Evolutionary conservation across 1,140 invertebrate species (phyloP).

Genomic region (Melitaea cinxia): DNA sequence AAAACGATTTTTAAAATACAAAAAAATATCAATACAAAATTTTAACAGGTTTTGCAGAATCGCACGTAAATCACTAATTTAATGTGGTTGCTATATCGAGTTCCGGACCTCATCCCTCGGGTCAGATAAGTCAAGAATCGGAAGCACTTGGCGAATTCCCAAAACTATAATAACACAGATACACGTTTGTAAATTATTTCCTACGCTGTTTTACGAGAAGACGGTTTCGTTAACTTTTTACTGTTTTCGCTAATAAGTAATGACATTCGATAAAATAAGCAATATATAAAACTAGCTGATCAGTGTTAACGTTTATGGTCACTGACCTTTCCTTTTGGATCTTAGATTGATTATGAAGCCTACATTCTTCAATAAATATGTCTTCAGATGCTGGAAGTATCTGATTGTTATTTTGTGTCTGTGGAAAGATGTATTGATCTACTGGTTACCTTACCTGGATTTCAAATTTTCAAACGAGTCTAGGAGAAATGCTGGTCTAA

Average conservation of each 20-base stretch:
- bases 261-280: background rate
- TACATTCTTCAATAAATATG: no score
- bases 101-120: conserved; percentile 57
- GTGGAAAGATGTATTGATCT: no score
- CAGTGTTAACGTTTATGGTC: no score
- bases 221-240: background rate
- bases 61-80: conserved; percentile 53
- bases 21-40: background rate
- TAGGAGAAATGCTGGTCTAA: no score
- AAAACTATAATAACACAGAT: conserved; percentile 64
- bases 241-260: background rate
- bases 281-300: no score
- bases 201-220: conserved; percentile 1
- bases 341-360: no score
- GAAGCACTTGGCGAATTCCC: conserved; percentile 71
- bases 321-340: no score
- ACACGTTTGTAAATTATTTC: background rate
- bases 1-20: background rate
- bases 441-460: no score
- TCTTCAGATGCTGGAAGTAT: no score
- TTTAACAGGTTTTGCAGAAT: conserved; percentile 19
- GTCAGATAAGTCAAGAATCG: conserved; percentile 60
- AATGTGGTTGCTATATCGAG: conserved; percentile 47
- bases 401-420: no score
- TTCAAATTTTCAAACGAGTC: no score